Conservation (phyloP, 2,113 vertebrate species). For the Poeciliopsis turrubarensis region DNA sequence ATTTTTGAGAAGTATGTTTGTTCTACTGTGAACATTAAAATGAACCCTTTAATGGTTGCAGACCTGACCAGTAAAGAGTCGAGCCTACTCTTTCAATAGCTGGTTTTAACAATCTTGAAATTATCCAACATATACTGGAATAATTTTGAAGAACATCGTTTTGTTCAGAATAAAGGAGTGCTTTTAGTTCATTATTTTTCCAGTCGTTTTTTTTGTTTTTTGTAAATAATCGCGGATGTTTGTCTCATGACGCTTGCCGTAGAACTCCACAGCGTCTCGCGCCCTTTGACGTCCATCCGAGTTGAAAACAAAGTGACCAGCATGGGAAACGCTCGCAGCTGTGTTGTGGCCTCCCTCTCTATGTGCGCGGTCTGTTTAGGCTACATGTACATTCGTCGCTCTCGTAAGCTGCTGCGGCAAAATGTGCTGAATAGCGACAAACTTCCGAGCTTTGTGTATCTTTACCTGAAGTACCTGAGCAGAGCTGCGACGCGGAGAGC, state of each 20-base stretch:
- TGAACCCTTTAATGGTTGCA: too few species aligned
- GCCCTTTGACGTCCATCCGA: not conserved
- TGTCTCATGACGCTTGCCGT: not conserved
- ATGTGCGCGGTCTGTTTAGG: slow-evolving; percentile 26
- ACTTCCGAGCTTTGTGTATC: slow-evolving; percentile 53
- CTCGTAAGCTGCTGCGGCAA: slow-evolving; percentile 40
- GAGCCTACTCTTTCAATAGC: too few species aligned
- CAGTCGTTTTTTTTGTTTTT: too few species aligned
- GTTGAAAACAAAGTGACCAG: too few species aligned
- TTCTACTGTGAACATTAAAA: too few species aligned
- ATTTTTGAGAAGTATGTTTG: too few species aligned
- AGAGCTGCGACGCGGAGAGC: slow-evolving; percentile 33
- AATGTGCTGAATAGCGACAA: slow-evolving; percentile 20
- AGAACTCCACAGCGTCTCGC: not conserved
- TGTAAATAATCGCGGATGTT: not conserved
- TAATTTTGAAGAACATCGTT: too few species aligned
- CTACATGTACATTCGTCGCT: slow-evolving; percentile 60
- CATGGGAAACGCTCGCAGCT: slow-evolving; percentile 45
- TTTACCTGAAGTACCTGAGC: slow-evolving; percentile 42
- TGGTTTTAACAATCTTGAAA: too few species aligned
- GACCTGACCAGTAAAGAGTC: too few species aligned
- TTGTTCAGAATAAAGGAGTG: not conserved
- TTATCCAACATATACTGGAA: too few species aligned
- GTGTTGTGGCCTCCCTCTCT: not conserved
- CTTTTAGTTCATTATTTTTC: not conserved